These are phyloP conservation scores for Malurus leucopterus DNA, from an alignment of 2,797 vertebrate species.

Conservation along the genomic window DNA sequence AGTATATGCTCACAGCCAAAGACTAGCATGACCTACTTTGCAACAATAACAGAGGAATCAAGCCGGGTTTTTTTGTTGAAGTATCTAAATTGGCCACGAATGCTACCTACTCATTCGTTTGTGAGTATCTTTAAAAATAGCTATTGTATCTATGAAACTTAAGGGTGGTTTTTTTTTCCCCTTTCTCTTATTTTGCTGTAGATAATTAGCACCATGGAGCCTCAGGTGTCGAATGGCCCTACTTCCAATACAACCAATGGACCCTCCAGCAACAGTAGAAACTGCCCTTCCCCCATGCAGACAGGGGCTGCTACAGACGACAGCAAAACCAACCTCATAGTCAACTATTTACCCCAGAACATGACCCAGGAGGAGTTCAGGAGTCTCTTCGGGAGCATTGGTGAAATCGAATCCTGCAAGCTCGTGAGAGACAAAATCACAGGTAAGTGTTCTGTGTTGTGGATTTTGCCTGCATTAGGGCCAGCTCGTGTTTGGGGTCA, in stretches of 20 bases:
- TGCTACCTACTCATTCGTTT: conserved; percentile 59
- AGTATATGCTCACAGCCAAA: conserved; percentile 70
- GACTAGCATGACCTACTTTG: conserved; percentile 70
- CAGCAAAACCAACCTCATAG: conserved; percentile 99
- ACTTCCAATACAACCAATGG: conserved; percentile 95
- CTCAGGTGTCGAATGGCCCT: conserved; percentile 98
- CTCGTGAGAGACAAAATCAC: conserved; percentile 99
- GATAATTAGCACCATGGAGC: conserved; percentile 99
- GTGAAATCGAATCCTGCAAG: conserved; percentile 99
- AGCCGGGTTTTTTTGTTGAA: conserved; percentile 51
- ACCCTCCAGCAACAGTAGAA: conserved; percentile 95
- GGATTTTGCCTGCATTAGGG: neutral
- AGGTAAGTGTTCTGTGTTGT: conserved; percentile 72
- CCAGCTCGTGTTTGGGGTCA: neutral
- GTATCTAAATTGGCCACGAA: conserved; percentile 65
- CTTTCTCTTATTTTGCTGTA: conserved; percentile 64
- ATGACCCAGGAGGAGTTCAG: conserved; percentile 99
- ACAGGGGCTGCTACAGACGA: conserved; percentile 92
- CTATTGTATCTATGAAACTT: conserved; percentile 59
- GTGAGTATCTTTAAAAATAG: conserved; percentile 64
- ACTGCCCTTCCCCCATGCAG: conserved; percentile 99
- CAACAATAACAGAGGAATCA: conserved; percentile 68
- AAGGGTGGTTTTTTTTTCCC: neutral
- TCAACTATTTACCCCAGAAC: conserved; percentile 99
- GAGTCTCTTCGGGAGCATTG: conserved; percentile 98